Conservation (phyloP, 2,888 invertebrate species). For the Tenthredo notha region DNA sequence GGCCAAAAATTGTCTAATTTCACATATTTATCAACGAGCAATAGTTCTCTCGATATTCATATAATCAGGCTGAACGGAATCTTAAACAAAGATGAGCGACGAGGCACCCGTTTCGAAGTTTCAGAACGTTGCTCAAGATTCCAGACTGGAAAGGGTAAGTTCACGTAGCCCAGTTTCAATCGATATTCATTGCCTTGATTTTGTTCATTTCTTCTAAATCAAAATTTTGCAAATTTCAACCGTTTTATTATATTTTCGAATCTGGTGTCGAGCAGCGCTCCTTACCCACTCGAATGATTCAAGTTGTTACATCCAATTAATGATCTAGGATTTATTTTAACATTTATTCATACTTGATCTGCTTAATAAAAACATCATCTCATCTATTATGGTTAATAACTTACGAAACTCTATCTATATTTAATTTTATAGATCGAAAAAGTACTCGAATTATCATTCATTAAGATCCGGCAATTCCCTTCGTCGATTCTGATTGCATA, state of each 20-base stretch:
- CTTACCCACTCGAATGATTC: background rate
- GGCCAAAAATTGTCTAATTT: slow-evolving; percentile 6
- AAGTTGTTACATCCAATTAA: background rate
- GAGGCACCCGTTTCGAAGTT: slow-evolving; percentile 14
- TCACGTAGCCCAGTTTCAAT: background rate
- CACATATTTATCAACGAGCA: background rate
- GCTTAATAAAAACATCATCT: background rate
- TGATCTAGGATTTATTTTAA: background rate
- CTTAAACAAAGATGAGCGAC: slow-evolving; percentile 25
- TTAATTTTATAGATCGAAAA: background rate
- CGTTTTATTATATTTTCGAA: background rate
- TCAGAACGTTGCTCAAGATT: background rate
- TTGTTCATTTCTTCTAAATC: background rate
- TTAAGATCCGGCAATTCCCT: background rate
- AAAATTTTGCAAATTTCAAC: background rate
- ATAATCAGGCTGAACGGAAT: background rate
- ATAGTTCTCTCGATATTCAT: background rate
- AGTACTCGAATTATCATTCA: background rate
- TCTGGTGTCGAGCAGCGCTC: background rate
- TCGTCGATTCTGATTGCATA: background rate
- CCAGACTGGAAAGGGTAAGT: slow-evolving; percentile 25
- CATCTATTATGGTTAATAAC: background rate
- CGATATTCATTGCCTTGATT: slow-evolving; percentile 12
- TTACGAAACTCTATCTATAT: background rate
- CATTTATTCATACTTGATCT: background rate